Evolutionary conservation across 2,113 vertebrate species (phyloP), one percentile per base, ranked within the genome.

Genomic region (Corydoras maculifer): DNA sequence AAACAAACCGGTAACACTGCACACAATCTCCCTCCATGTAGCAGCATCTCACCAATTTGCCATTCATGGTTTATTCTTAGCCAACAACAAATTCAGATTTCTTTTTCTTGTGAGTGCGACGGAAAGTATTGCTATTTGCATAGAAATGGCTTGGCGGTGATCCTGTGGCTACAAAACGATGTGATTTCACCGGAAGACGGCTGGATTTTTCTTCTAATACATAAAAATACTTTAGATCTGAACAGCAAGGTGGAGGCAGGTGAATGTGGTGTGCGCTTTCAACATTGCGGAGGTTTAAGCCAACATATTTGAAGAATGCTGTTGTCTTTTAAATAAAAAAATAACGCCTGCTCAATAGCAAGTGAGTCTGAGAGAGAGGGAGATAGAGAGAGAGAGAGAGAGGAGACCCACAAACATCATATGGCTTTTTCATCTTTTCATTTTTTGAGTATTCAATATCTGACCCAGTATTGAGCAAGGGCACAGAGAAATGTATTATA

Each of bases 111-210:
- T 72, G n/a, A 43, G 58, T 7, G 15, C 70, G 58, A 76, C 66
- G 58, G 76, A 78, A 80, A 70, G 82, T 83, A 81, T 79, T 25
- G 18, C 74, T 82, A 86, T 88, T 88, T 86, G 86, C 86, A 88
- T 88, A 85, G 81, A 86, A 88, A 88, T 87, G 69, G 82, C 79
- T 76, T 89, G 86, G 86, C 76, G 64, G 64, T 73, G 75, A 67
- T 54, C 70, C 8, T 15, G 75, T 49, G 31, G 73, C 72, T 76
- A 78, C 75, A 80, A 55, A 80, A 77, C 72, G 77, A 61, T 67
- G 74, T 75, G 53, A 82, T 85, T 80, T 82, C 82, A 85, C 81
- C 85, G 82, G 81, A 74, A 12, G 78, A 78, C 74, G 75, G 35
- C 35, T 43, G 35, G 4, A 5, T 43, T 43, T 43, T 43, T 43